phyloP scores from a whole-genome alignment of 2,888 invertebrate genomes.

The Orthonevra nobilis region DNA sequence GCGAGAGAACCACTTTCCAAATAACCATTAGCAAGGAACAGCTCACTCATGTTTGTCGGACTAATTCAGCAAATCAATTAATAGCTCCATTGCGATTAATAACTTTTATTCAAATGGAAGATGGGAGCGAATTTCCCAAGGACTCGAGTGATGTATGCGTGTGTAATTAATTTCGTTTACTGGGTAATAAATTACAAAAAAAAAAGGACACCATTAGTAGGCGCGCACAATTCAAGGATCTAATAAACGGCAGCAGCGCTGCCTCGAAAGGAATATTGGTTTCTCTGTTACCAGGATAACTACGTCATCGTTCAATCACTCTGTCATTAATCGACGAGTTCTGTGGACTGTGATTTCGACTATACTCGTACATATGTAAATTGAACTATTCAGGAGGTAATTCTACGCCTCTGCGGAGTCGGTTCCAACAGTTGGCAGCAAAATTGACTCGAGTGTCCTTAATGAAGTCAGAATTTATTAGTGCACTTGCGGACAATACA shows the following conservation, averaged over 20 bases:
- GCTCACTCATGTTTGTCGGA: conserved; percentile 49
- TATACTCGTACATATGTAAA: too few species aligned
- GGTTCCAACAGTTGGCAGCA: too few species aligned
- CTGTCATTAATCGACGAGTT: conserved; percentile 1
- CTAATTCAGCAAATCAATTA: conserved; percentile 55
- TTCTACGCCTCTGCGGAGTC: too few species aligned
- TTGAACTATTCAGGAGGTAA: too few species aligned
- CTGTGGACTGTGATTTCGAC: conserved; percentile 9
- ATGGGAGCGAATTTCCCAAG: conserved; percentile 24
- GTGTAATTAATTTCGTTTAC: conserved; percentile 51
- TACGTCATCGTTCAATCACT: conserved; percentile 12
- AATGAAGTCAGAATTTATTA: conserved; percentile 59
- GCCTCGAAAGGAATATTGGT: too few species aligned
- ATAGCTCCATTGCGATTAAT: conserved; percentile 48
- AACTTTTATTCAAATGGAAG: conserved; percentile 57
- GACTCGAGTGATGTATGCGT: neutral
- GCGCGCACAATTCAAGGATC: too few species aligned
- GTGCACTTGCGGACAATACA: conserved; percentile 32
- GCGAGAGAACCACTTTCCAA: conserved; percentile 13
- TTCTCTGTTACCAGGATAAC: too few species aligned
- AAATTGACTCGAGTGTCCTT: conserved; percentile 44
- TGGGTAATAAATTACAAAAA: too few species aligned
- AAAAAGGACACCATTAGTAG: too few species aligned
- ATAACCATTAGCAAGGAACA: conserved; percentile 18
- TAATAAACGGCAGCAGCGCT: neutral